Conservation (phyloP, 1,140 invertebrate species). For the Triops longicaudatus region DNA sequence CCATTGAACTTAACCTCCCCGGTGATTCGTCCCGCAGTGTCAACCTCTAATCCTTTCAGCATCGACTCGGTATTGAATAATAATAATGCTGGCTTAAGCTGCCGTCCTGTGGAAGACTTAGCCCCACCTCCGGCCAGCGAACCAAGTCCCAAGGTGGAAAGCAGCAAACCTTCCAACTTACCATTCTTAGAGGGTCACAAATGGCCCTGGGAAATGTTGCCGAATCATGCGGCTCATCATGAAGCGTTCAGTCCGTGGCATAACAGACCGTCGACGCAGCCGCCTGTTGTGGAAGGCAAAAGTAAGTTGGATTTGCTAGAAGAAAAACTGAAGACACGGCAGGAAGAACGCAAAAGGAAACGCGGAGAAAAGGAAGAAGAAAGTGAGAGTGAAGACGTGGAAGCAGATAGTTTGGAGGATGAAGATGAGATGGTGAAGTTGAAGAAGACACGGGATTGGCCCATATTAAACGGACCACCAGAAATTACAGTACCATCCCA, state of each 20-base stretch:
- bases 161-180: not conserved
- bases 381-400: slow-evolving; percentile 19
- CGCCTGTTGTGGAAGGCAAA: not conserved
- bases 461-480: not conserved
- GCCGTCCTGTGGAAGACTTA: not conserved
- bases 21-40: not conserved
- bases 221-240: not conserved
- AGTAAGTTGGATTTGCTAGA: not conserved
- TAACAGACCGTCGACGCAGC: not conserved
- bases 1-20: not conserved
- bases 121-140: not conserved
- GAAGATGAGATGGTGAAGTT: not conserved
- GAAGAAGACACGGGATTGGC: slow-evolving; percentile 5
- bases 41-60: not conserved
- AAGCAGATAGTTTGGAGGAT: not conserved
- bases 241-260: slow-evolving; percentile 2
- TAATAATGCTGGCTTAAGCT: not conserved
- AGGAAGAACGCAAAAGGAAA: not conserved
- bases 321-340: not conserved
- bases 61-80: not conserved
- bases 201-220: not conserved
- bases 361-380: slow-evolving; percentile 21
- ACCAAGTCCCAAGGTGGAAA: not conserved
- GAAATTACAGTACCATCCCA: not conserved
- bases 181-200: not conserved